A percentile compares a stretch with the other conserved stretches of the same genome.
Conservation (phyloP, 2,888 invertebrate genomes). For the Ligdia adustata region DNA sequence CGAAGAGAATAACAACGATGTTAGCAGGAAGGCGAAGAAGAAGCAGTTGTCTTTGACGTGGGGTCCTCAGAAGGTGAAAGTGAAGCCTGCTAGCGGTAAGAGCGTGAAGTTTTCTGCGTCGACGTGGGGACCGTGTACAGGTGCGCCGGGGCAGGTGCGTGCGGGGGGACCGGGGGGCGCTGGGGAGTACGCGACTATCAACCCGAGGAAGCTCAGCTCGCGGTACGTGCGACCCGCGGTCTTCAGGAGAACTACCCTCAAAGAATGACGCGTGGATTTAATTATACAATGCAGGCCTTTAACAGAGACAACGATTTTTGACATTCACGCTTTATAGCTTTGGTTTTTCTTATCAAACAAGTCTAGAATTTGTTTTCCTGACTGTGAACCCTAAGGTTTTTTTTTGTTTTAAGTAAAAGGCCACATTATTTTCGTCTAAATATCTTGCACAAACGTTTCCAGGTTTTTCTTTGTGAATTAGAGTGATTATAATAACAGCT, state of each 20-base stretch:
- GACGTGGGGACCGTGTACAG: slow-evolving; percentile 33
- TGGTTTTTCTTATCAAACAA: too few species aligned
- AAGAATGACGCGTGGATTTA: not conserved
- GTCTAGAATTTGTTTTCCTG: too few species aligned
- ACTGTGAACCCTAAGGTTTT: too few species aligned
- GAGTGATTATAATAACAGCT: too few species aligned
- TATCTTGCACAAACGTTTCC: too few species aligned
- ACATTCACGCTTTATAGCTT: too few species aligned
- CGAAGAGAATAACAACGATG: slow-evolving; percentile 13
- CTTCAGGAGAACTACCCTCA: slow-evolving; percentile 21
- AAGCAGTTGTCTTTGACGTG: slow-evolving; percentile 26
- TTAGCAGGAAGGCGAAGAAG: slow-evolving; percentile 6
- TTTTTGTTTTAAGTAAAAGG: too few species aligned
- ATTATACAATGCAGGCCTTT: not conserved
- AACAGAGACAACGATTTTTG: too few species aligned
- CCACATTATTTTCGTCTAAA: too few species aligned
- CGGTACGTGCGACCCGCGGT: slow-evolving; percentile 44
- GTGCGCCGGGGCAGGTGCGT: slow-evolving; percentile 30
- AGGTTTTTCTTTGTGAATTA: too few species aligned
- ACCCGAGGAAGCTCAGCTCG: slow-evolving; percentile 50
- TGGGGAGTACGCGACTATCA: slow-evolving; percentile 54
- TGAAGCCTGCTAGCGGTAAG: slow-evolving; percentile 21
- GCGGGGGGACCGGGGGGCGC: slow-evolving; percentile 20
- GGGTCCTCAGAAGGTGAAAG: slow-evolving; percentile 34
- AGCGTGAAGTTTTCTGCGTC: slow-evolving; percentile 29